Evolutionary conservation across 2,888 invertebrate genomes (phyloP), one percentile per base, ranked within the genome.

Genomic region (Drosophila vallismaia): DNA sequence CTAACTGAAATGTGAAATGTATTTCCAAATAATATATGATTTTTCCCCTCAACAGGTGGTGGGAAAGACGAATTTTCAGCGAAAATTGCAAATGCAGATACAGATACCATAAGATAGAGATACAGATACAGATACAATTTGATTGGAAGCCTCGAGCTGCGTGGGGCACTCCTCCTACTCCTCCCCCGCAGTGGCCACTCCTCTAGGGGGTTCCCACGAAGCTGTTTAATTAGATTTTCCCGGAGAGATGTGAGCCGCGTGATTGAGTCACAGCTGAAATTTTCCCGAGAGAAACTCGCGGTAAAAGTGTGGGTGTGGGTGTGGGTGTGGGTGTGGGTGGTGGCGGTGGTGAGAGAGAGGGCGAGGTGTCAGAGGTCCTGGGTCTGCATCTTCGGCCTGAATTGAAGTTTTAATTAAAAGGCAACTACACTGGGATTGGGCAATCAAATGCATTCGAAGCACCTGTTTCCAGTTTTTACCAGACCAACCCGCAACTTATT

Each of bases 341-440:
- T n/a, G 26, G n/a, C 7, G 10, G 4, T 9, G 8, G 3, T 1
- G 33, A 1, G 10, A 10, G 48, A 9, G 12, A n/a, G 1, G 3
- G 1, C 8, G 28, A 12, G 4, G n/a, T 4, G 9, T 29, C 14
- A 26, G 50, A 42, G 56, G 56, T 67, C 50, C 50, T 50, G 50
- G 40, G 63, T 67, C 50, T 66, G 29, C 66, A 29, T 66, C 70
- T 62, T 74, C 53, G 45, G 51, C 53, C 60, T 50, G 63, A 76
- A 88, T 83, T 88, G 82, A 86, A 87, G 83, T 89, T 89, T 88
- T 88, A 89, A 89, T 89, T 89, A 88, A 88, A 88, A 82, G 75
- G 77, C 85, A 81, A 76, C 77, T 77, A 74, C 70, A 48, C 51
- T 42, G 40, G 36, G 40, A 49, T 42, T 45, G 48, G 51, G 49